Evolutionary conservation across 2,888 invertebrate genomes (phyloP).

Genomic region (Eilema depressum): DNA sequence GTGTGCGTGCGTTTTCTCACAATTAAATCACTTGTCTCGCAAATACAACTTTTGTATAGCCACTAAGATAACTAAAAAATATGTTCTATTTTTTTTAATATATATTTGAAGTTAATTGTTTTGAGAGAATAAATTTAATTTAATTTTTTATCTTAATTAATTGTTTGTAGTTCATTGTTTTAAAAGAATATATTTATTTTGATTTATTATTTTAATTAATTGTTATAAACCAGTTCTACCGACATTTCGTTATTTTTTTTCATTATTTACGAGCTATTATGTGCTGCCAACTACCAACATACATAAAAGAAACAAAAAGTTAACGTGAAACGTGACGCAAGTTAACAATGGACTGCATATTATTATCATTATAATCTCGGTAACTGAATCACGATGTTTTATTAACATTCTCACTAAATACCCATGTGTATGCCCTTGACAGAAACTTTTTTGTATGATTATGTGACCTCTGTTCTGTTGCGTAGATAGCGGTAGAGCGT

Average conservation of each 20-base stretch:
- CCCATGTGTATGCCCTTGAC: neutral
- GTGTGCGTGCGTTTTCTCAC: no score
- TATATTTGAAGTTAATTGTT: no score
- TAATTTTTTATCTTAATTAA: no score
- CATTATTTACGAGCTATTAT: neutral
- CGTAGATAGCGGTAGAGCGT: neutral
- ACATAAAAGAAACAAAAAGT: neutral
- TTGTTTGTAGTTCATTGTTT: no score
- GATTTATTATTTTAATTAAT: no score
- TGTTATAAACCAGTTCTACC: no score
- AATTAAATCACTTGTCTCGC: no score
- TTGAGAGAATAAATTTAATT: no score
- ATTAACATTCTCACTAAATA: neutral
- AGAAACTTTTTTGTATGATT: neutral
- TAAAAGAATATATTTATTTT: no score
- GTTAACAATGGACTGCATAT: constrained; percentile 1
- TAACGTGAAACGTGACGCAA: neutral
- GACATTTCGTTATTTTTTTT: neutral
- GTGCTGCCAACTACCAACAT: neutral
- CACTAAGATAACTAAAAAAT: no score
- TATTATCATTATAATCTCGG: neutral
- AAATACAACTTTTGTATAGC: no score
- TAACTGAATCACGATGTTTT: neutral
- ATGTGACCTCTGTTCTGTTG: neutral
- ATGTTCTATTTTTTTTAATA: no score